phyloP scores from a whole-genome alignment of 2,888 invertebrate species.

The Dryocosmus kuriphilus region DNA sequence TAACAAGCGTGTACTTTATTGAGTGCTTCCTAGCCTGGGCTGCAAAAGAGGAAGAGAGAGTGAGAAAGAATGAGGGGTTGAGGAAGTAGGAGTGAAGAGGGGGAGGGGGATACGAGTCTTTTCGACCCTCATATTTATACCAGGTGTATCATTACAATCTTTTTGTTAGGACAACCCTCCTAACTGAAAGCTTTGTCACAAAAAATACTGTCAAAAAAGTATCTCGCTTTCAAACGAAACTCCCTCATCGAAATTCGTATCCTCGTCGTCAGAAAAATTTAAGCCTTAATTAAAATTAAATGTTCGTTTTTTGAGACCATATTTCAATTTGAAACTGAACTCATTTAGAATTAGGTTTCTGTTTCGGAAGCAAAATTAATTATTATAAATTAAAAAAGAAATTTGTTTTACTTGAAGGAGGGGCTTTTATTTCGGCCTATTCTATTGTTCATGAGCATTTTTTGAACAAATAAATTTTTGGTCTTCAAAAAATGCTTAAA shows the following conservation, averaged over 20 bases:
- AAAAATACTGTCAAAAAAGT: conserved; percentile 4
- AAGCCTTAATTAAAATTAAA: background rate
- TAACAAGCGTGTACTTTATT: conserved; percentile 32
- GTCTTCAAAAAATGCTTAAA: too few species aligned
- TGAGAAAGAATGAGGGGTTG: conserved; percentile 33
- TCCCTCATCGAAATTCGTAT: background rate
- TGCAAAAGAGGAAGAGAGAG: conserved; percentile 20
- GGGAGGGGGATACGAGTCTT: conserved; percentile 38
- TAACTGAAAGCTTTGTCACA: conserved; percentile 31
- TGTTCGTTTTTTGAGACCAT: background rate
- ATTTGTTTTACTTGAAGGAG: background rate
- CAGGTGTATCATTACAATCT: conserved; percentile 36
- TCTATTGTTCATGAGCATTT: too few species aligned
- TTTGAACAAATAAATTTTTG: too few species aligned
- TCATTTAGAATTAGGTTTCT: too few species aligned
- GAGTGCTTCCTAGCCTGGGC: conserved; percentile 31
- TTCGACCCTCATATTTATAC: conserved; percentile 32
- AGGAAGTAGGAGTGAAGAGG: conserved; percentile 46
- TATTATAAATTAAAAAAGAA: background rate
- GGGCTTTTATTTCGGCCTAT: background rate
- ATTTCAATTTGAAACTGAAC: background rate
- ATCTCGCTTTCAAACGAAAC: background rate
- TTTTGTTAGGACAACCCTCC: conserved; percentile 24
- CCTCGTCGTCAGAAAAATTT: background rate
- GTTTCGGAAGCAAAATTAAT: background rate